These are phyloP conservation scores for Carpatolechia fugitivella DNA, from an alignment of 2,888 invertebrate genomes.

Conservation along the genomic window DNA sequence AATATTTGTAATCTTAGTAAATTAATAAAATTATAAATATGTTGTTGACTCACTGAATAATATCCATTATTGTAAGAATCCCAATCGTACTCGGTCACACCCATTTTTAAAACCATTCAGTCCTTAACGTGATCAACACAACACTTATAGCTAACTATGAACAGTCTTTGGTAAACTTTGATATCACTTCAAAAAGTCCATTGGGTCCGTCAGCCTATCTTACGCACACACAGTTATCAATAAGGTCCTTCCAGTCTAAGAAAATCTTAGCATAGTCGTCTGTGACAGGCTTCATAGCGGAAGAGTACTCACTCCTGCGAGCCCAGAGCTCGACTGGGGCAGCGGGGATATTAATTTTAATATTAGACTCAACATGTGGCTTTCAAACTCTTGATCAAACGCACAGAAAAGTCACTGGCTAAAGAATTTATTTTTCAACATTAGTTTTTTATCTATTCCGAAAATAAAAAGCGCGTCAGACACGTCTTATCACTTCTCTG, in stretches of 20 bases:
- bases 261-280: conserved; percentile 45
- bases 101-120: conserved; percentile 53
- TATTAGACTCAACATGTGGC: conserved; percentile 62
- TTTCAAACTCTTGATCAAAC: conserved; percentile 54
- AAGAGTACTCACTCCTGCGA: conserved; percentile 52
- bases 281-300: conserved; percentile 60
- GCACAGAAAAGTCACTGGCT: background rate
- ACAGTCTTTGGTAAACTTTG: conserved; percentile 6
- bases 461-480: background rate
- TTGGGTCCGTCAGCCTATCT: conserved; percentile 55
- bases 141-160: conserved; percentile 33
- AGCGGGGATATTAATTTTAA: conserved; percentile 74
- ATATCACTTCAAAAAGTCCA: conserved; percentile 37
- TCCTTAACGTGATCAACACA: conserved; percentile 30
- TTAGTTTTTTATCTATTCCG: too few relatives aligned
- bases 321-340: conserved; percentile 70
- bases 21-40: background rate
- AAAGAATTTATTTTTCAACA: too few relatives aligned
- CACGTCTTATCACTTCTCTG: conserved; percentile 27
- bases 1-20: too few relatives aligned
- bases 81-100: conserved; percentile 73
- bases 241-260: conserved; percentile 48
- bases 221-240: conserved; percentile 66
- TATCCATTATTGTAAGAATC: conserved; percentile 71
- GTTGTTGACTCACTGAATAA: conserved; percentile 61